Conservation (phyloP, 2,888 invertebrate species). For the Dorcus parallelipipedus region DNA sequence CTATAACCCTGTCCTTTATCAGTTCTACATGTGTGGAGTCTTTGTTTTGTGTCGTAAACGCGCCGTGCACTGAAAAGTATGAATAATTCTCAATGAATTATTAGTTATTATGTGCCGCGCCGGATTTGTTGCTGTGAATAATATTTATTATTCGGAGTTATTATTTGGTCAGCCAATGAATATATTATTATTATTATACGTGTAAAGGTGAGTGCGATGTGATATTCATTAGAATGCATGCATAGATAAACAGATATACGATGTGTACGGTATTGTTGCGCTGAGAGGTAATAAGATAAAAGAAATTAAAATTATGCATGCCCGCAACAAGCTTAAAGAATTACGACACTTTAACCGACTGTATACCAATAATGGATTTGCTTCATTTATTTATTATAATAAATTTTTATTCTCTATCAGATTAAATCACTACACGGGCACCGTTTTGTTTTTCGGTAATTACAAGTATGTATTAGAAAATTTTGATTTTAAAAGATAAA, state of each 20-base stretch:
- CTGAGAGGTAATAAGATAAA: too few relatives aligned
- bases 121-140: constrained; percentile 19
- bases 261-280: too few relatives aligned
- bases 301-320: too few relatives aligned
- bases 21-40: constrained; percentile 39
- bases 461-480: too few relatives aligned
- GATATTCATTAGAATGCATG: constrained; percentile 9
- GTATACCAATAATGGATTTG: too few relatives aligned
- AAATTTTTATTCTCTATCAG: too few relatives aligned
- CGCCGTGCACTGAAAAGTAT: constrained; percentile 31
- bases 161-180: constrained; percentile 19
- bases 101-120: constrained; percentile 26
- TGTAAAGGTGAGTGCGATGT: constrained; percentile 10
- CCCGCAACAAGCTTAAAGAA: too few relatives aligned
- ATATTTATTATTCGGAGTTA: constrained; percentile 16
- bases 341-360: too few relatives aligned
- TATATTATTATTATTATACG: constrained; percentile 11
- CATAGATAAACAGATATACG: not conserved
- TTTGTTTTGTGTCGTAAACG: constrained; percentile 37
- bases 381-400: too few relatives aligned
- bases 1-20: constrained; percentile 44
- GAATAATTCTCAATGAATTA: constrained; percentile 35
- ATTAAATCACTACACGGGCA: too few relatives aligned
- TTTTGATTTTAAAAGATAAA: too few relatives aligned
- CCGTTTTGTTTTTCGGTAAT: too few relatives aligned